Conservation (phyloP, 1,140 invertebrate genomes). For the Halesus radiatus region DNA sequence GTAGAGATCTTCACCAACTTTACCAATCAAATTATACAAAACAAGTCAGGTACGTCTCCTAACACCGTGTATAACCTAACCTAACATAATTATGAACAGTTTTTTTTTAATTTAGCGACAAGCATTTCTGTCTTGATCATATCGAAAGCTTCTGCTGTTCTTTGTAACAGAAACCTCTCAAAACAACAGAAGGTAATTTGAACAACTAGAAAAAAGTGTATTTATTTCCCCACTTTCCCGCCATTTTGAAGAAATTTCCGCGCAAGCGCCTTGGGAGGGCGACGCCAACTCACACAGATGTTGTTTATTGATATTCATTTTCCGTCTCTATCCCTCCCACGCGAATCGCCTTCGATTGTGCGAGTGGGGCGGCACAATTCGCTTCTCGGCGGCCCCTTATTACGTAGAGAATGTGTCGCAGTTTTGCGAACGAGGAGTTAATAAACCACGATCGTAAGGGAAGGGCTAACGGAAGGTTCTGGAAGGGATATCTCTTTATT, state of each 20-base stretch:
- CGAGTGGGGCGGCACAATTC: slow-evolving; percentile 12
- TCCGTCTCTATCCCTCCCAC: slow-evolving; percentile 18
- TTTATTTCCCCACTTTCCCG: slow-evolving; percentile 16
- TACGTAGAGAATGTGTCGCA: slow-evolving; percentile 25
- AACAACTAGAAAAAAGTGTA: not conserved
- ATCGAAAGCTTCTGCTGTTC: too few species aligned
- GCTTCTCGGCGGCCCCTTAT: slow-evolving; percentile 24
- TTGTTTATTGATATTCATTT: slow-evolving; percentile 41
- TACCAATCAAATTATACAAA: too few species aligned
- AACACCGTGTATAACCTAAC: too few species aligned
- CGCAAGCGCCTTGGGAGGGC: slow-evolving; percentile 41
- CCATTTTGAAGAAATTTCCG: slow-evolving; percentile 30
- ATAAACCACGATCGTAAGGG: slow-evolving; percentile 31
- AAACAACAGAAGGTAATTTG: not conserved
- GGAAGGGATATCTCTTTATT: slow-evolving; percentile 32
- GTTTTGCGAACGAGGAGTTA: slow-evolving; percentile 24
- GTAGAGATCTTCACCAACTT: too few species aligned
- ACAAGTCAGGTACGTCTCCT: too few species aligned
- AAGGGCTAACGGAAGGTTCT: slow-evolving; percentile 8
- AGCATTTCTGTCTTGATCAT: too few species aligned
- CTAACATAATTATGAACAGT: too few species aligned
- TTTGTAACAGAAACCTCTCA: too few species aligned
- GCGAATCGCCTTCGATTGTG: not conserved
- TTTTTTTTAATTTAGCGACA: too few species aligned
- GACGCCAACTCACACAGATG: slow-evolving; percentile 25